These are phyloP conservation scores for Heliconius hermathena DNA, from an alignment of 1,140 invertebrate genomes.

Conservation along the genomic window DNA sequence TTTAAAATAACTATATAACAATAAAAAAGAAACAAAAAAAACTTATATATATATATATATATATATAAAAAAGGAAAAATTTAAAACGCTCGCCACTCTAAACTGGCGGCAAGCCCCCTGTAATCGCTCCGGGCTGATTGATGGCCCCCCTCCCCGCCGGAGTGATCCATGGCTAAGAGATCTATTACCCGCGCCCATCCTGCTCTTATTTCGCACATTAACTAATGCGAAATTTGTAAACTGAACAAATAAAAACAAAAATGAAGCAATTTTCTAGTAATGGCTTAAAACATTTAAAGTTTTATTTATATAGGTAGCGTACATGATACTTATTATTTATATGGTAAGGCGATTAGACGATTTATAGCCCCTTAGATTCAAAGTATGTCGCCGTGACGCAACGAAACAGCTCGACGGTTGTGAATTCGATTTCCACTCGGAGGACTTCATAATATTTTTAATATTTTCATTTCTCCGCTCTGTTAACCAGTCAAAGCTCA, in stretches of 20 bases:
- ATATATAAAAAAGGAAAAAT: too few relatives aligned
- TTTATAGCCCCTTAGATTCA: too few relatives aligned
- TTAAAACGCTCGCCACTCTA: background rate
- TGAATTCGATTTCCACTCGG: too few relatives aligned
- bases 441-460: too few relatives aligned
- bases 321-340: background rate
- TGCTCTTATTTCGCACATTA: constrained; percentile 64
- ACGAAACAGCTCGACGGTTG: too few relatives aligned
- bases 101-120: constrained; percentile 36
- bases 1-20: too few relatives aligned
- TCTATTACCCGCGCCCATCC: constrained; percentile 65
- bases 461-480: too few relatives aligned
- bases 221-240: constrained; percentile 46
- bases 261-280: constrained; percentile 34
- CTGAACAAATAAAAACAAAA: constrained; percentile 27
- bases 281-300: constrained; percentile 19
- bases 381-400: too few relatives aligned
- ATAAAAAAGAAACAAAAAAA: too few relatives aligned
- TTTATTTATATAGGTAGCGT: background rate
- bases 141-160: constrained; percentile 59
- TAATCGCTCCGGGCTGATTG: constrained; percentile 77
- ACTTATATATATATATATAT: too few relatives aligned
- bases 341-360: too few relatives aligned
- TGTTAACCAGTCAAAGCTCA: too few relatives aligned
- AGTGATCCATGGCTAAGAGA: constrained; percentile 69